Conservation (phyloP, 2,797 vertebrate genomes). For the Knipowitschia caucasica region DNA sequence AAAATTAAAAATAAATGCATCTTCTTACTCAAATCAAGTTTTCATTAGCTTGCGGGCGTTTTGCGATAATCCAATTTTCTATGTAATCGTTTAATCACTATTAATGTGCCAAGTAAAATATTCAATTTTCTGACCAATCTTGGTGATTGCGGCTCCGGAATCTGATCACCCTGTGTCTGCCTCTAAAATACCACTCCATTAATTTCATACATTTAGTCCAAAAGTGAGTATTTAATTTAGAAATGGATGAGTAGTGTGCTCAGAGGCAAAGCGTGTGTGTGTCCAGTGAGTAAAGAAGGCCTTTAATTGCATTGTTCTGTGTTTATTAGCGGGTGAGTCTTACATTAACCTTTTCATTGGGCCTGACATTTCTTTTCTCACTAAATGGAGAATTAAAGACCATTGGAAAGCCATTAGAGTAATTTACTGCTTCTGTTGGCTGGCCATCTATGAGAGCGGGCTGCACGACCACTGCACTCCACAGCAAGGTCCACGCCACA, state of each 20-base stretch:
- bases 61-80: conserved; percentile 27
- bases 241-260: conserved; percentile 23
- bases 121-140: conserved; percentile 28
- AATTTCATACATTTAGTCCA: conserved; percentile 47
- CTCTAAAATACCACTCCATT: conserved; percentile 50
- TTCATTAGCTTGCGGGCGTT: conserved; percentile 9
- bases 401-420: conserved; percentile 71
- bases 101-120: conserved; percentile 35
- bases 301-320: conserved; percentile 71
- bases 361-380: conserved; percentile 67
- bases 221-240: conserved; percentile 57
- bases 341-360: conserved; percentile 71
- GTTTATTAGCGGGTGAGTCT: conserved; percentile 71
- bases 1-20: conserved; percentile 12
- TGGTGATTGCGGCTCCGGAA: conserved; percentile 25
- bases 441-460: conserved; percentile 61
- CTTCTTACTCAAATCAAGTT: neutral
- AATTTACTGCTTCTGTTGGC: conserved; percentile 67
- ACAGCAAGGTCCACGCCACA: conserved; percentile 41
- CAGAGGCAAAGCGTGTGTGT: conserved; percentile 7
- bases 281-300: conserved; percentile 57
- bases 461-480: conserved; percentile 42
- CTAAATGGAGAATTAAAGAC: conserved; percentile 74
- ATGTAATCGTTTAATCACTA: conserved; percentile 24
- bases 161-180: conserved; percentile 26